These are phyloP conservation scores for Ommatoiulus sabulosus DNA, from an alignment of 2,888 invertebrate genomes.

Conservation along the genomic window DNA sequence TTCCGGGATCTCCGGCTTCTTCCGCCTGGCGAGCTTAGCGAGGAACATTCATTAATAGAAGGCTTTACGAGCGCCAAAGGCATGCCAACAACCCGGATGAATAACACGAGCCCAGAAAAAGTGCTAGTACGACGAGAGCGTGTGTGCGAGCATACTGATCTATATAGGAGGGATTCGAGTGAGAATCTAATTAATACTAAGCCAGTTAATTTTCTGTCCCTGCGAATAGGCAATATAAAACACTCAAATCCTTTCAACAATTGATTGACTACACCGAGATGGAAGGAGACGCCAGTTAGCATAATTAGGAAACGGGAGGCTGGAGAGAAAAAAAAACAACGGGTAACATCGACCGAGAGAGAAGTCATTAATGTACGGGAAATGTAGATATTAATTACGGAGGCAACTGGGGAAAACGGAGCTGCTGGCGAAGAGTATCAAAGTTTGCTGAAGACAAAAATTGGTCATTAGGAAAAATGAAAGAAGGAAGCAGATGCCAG, in stretches of 20 bases:
- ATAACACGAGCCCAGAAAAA: not conserved
- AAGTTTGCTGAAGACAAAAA: conserved; percentile 33
- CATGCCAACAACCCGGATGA: conserved; percentile 15
- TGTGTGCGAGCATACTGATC: conserved; percentile 21
- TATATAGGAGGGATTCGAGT: conserved; percentile 13
- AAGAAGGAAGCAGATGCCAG: conserved; percentile 23
- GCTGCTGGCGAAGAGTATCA: conserved; percentile 24
- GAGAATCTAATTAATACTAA: conserved; percentile 43
- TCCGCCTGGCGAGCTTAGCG: not conserved
- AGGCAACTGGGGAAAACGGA: not conserved
- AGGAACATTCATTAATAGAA: conserved; percentile 4
- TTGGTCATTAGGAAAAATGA: conserved; percentile 9
- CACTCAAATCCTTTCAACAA: conserved; percentile 36
- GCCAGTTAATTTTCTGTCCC: conserved; percentile 40
- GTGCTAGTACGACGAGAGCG: not conserved
- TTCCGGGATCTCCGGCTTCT: not conserved
- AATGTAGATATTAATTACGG: conserved; percentile 37
- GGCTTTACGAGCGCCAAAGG: not conserved
- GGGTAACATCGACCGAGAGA: conserved; percentile 12
- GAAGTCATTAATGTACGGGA: conserved; percentile 40
- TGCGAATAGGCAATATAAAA: conserved; percentile 43
- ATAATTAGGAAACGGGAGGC: conserved; percentile 17
- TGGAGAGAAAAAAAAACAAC: not conserved
- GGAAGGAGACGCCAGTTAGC: conserved; percentile 49
- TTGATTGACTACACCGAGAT: conserved; percentile 11